Evolutionary conservation across 2,797 vertebrate species (phyloP).

Genomic region (Gymnopithys bicolor): DNA sequence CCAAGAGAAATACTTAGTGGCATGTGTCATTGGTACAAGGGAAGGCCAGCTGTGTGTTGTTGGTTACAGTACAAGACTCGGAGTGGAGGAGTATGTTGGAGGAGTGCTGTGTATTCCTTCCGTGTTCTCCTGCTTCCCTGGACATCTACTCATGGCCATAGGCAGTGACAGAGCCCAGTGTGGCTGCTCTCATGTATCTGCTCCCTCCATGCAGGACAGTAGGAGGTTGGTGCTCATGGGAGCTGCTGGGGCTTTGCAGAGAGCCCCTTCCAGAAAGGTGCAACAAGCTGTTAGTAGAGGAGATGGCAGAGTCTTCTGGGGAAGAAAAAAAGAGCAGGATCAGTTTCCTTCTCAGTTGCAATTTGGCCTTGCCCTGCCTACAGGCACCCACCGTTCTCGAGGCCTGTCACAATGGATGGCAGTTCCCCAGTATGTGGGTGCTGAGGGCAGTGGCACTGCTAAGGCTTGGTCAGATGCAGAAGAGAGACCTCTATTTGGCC

Average conservation of each 20-base stretch:
- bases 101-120: neutral
- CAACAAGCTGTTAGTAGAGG: neutral
- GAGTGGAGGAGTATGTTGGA: neutral
- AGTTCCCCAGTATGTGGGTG: rapidly evolving
- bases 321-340: rapidly evolving
- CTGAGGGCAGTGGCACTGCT: neutral
- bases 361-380: neutral
- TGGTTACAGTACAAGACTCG: neutral
- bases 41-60: neutral
- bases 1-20: neutral
- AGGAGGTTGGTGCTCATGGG: neutral
- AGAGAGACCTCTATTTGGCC: neutral
- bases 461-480: neutral
- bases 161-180: neutral
- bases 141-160: neutral
- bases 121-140: neutral
- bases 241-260: neutral
- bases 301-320: neutral
- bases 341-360: neutral
- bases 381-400: rapidly evolving
- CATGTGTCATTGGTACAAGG: neutral
- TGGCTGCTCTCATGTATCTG: rapidly evolving
- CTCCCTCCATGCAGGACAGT: neutral
- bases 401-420: rapidly evolving
- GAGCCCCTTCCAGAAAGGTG: neutral